Percentiles rank a stretch among this genome's conserved stretches.
Conservation (phyloP, 2,888 invertebrate genomes). For the Rhorus exstirpatorius region DNA sequence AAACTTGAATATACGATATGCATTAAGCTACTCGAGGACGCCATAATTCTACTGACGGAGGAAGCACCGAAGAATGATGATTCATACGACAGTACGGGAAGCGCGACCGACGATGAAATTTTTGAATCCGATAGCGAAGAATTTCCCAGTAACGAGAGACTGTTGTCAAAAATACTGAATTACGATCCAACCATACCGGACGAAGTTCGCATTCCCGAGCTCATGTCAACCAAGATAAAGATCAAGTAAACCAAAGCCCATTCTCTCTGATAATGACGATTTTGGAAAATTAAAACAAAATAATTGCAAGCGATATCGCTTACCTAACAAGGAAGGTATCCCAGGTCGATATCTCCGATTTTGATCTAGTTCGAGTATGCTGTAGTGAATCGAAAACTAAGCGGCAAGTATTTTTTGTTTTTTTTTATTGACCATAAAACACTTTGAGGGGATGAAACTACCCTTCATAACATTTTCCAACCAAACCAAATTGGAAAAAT, state of each 20-base stretch:
- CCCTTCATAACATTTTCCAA: too few species aligned
- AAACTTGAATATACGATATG: constrained; percentile 1
- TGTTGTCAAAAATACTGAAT: constrained; percentile 75
- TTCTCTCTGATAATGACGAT: too few species aligned
- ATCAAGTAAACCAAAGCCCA: background rate
- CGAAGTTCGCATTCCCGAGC: constrained; percentile 4
- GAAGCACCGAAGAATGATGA: constrained; percentile 12
- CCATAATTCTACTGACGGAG: constrained; percentile 63
- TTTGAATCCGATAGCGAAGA: constrained; percentile 75
- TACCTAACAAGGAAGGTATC: too few species aligned
- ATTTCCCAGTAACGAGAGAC: constrained; percentile 61
- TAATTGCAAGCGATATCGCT: too few species aligned
- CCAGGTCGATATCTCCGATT: too few species aligned
- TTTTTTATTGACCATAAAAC: too few species aligned
- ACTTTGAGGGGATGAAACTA: too few species aligned
- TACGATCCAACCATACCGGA: constrained; percentile 53
- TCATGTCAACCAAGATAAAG: background rate
- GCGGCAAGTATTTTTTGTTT: too few species aligned
- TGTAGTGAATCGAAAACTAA: too few species aligned
- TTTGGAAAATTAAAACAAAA: background rate
- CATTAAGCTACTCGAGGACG: constrained; percentile 64
- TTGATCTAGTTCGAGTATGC: too few species aligned
- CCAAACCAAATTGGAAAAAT: too few species aligned
- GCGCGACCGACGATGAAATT: constrained; percentile 64
- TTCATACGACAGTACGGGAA: constrained; percentile 42